Percentiles rank a stretch among this genome's conserved stretches.
phyloP scores from a whole-genome alignment of 1,140 invertebrate genomes.

The Metopolophium dirhodum region DNA sequence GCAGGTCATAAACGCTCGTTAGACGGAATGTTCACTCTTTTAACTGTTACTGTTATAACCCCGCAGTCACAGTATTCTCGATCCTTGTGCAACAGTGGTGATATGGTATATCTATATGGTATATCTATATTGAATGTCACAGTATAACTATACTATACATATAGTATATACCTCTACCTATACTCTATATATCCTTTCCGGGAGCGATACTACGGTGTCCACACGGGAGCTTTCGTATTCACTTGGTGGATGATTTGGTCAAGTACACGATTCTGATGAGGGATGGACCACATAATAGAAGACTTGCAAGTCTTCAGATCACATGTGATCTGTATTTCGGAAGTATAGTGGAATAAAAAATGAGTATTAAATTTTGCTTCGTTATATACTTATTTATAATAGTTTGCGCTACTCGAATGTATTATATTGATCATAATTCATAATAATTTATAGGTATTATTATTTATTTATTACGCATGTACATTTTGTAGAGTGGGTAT shows the following conservation, averaged over 20 bases:
- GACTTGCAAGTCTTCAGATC: no score
- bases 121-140: no score
- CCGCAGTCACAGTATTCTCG: background rate
- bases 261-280: background rate
- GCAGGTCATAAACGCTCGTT: slow-evolving; percentile 16
- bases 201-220: no score
- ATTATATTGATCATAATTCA: background rate
- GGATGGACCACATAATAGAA: background rate
- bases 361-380: background rate
- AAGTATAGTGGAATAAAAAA: background rate
- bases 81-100: no score
- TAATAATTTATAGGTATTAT: background rate
- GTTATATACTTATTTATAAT: no score
- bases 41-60: background rate
- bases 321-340: background rate
- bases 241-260: background rate
- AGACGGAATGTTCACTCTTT: background rate
- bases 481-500: background rate
- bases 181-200: no score
- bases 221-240: no score
- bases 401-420: background rate
- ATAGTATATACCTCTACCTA: no score
- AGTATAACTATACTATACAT: no score
- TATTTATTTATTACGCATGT: background rate
- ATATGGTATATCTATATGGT: no score